Evolutionary conservation across 1,140 invertebrate species (phyloP).

Genomic region (Steinernema feltiae): DNA sequence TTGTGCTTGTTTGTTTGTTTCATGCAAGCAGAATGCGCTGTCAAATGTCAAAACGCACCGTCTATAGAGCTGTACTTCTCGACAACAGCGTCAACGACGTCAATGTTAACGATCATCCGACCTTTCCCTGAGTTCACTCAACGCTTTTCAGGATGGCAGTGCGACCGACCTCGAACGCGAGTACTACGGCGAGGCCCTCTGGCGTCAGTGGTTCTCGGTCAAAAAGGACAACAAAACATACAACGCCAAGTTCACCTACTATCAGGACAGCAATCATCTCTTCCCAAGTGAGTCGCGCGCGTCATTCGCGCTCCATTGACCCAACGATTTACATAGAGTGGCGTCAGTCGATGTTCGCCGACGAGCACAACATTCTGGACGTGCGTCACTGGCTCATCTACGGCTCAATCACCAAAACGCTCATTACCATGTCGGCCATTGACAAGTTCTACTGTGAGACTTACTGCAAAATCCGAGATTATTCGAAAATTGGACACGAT

Average conservation of each 20-base stretch:
- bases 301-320: too few relatives aligned
- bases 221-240: background rate
- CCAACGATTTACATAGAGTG: too few relatives aligned
- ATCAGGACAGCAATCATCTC: background rate
- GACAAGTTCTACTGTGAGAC: background rate
- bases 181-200: background rate
- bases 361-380: background rate
- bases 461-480: background rate
- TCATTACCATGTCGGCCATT: background rate
- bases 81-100: too few relatives aligned
- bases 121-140: too few relatives aligned
- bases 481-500: background rate
- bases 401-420: background rate
- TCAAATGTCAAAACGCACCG: too few relatives aligned
- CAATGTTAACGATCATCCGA: too few relatives aligned
- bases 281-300: background rate
- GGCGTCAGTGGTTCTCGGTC: background rate
- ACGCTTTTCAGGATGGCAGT: background rate
- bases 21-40: too few relatives aligned
- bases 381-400: background rate
- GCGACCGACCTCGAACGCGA: background rate
- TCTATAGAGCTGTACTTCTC: too few relatives aligned
- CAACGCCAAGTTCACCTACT: background rate
- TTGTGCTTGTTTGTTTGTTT: too few relatives aligned
- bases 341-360: background rate